A percentile compares a stretch with the other conserved stretches of the same genome.
phyloP scores from a whole-genome alignment of 2,797 vertebrate genomes.

The Acrossocheilus wenchowensis region DNA sequence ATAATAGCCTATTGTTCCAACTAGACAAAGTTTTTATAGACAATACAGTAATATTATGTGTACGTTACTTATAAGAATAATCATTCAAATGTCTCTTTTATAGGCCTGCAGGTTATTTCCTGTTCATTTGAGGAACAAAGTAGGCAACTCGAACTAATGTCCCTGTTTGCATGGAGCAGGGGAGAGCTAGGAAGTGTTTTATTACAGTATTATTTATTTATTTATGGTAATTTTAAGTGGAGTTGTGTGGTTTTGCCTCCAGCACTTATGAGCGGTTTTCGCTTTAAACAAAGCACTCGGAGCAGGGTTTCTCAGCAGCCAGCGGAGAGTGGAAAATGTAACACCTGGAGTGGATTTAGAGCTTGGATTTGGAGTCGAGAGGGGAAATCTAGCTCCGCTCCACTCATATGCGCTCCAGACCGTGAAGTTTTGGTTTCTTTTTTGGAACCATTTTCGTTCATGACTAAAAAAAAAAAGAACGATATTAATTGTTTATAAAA shows the following conservation, averaged over 20 bases:
- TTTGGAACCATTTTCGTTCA: not conserved
- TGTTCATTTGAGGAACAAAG: not conserved
- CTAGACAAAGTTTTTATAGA: not conserved
- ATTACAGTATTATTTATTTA: not conserved
- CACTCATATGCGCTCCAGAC: not conserved
- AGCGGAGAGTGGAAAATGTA: not conserved
- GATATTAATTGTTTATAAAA: not conserved
- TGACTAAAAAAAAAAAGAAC: too few relatives aligned
- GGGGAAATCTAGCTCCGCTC: not conserved
- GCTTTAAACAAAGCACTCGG: not conserved
- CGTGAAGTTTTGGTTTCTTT: not conserved
- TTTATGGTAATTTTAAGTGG: not conserved
- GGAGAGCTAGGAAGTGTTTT: not conserved
- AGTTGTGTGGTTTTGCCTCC: not conserved
- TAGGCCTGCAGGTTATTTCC: not conserved
- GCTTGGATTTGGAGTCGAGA: not conserved
- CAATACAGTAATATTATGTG: not conserved
- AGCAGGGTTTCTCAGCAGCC: not conserved
- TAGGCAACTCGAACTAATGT: not conserved
- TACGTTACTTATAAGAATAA: not conserved
- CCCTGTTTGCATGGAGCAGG: not conserved
- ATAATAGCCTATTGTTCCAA: not conserved
- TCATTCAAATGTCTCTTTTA: not conserved
- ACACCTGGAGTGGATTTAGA: not conserved
- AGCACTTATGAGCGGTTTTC: not conserved